A percentile compares a stretch with the other conserved stretches of the same genome.
Evolutionary conservation across 2,888 invertebrate genomes (phyloP).

Genomic region (Cataglyphis livida): DNA sequence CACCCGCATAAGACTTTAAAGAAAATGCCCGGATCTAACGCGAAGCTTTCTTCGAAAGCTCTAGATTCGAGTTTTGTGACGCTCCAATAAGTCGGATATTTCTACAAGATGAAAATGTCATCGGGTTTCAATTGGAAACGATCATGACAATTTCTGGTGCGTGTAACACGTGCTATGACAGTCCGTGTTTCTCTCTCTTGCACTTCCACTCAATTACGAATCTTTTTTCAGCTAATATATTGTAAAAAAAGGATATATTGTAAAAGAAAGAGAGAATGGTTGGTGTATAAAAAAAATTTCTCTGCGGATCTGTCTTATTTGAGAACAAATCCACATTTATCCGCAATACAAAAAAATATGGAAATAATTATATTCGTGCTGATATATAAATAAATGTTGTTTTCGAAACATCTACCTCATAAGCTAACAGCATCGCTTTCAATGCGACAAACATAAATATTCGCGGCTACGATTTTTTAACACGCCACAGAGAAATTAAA

Average conservation of each 20-base stretch:
- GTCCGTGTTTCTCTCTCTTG: neutral
- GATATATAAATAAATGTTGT: neutral
- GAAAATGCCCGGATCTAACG: slow-evolving; percentile 53
- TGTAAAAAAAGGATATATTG: neutral
- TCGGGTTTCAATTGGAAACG: neutral
- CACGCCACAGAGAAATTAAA: slow-evolving; percentile 25
- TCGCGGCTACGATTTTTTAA: slow-evolving; percentile 13
- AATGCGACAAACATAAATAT: slow-evolving; percentile 15
- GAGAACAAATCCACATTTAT: neutral
- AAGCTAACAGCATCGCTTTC: neutral
- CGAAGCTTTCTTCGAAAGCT: slow-evolving; percentile 10
- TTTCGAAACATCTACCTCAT: neutral
- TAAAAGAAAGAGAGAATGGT: neutral
- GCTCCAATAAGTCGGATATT: slow-evolving; percentile 34
- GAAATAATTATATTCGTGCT: slow-evolving; percentile 4
- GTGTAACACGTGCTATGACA: too few species aligned
- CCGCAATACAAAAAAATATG: neutral
- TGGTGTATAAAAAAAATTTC: neutral
- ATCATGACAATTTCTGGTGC: neutral
- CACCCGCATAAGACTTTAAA: slow-evolving; percentile 52
- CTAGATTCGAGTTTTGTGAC: slow-evolving; percentile 22
- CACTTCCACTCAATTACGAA: neutral
- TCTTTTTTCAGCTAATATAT: neutral
- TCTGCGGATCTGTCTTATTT: neutral
- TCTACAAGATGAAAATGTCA: slow-evolving; percentile 3